phyloP scores from a whole-genome alignment of 2,113 vertebrate species.

The Lepidothrix coronata region DNA sequence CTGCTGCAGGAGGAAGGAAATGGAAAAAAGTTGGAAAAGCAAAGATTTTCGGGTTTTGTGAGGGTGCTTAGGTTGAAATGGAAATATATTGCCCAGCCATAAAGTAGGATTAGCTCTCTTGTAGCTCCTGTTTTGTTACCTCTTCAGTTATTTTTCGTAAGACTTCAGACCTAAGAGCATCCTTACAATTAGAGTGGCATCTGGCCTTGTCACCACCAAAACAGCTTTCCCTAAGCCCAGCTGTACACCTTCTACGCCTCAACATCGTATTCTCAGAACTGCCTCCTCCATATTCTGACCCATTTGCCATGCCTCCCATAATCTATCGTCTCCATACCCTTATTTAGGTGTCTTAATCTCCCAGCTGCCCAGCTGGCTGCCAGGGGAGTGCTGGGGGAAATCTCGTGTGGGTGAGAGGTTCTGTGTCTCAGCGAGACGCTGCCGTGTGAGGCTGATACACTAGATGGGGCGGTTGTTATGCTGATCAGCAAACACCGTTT shows the following conservation, averaged over 20 bases:
- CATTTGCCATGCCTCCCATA: fast-evolving
- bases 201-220: background rate
- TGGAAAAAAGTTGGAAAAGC: background rate
- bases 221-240: background rate
- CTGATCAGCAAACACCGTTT: background rate
- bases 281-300: background rate
- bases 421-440: background rate
- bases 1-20: background rate
- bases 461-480: constrained; percentile 66
- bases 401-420: fast-evolving
- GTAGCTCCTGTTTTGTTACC: background rate
- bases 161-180: background rate
- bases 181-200: background rate
- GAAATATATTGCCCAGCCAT: background rate
- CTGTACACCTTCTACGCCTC: fast-evolving
- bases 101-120: background rate
- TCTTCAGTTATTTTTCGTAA: background rate
- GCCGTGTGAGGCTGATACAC: constrained; percentile 43
- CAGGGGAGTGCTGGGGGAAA: background rate
- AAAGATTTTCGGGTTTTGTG: background rate
- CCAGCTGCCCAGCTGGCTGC: background rate
- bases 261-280: fast-evolving
- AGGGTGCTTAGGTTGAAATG: background rate
- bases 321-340: fast-evolving
- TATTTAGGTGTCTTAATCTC: background rate